A percentile compares a stretch with the other conserved stretches of the same genome.
Conservation (phyloP, 2,797 vertebrate genomes). For the Mallotus villosus region DNA sequence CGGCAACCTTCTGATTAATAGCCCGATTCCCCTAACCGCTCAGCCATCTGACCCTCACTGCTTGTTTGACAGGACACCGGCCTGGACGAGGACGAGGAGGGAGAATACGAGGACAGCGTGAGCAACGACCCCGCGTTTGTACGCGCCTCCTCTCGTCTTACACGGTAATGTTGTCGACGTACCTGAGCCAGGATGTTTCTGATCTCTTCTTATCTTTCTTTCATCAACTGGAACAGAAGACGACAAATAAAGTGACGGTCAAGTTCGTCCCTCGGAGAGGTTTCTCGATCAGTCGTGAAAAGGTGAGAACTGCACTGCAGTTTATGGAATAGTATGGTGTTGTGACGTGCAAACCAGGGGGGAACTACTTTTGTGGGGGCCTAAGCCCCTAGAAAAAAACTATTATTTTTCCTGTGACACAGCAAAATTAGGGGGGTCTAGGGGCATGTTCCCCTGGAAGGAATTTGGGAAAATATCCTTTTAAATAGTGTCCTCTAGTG, state of each 20-base stretch:
- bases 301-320: slow-evolving; percentile 37
- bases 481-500: no score
- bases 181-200: not conserved
- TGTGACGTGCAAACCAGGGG: no score
- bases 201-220: not conserved
- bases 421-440: no score
- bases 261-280: slow-evolving; percentile 60
- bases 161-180: not conserved
- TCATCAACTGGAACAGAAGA: slow-evolving; percentile 44
- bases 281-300: slow-evolving; percentile 38
- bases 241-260: slow-evolving; percentile 52
- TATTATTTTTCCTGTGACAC: no score
- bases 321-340: not conserved
- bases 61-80: slow-evolving; percentile 36
- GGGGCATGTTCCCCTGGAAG: no score
- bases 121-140: slow-evolving; percentile 13
- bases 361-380: no score
- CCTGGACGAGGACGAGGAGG: slow-evolving; percentile 31
- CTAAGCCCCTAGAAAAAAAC: no score
- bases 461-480: no score
- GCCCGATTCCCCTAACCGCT: no score
- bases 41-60: no score
- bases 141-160: not conserved
- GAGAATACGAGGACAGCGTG: not conserved
- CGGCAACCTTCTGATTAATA: no score